Evolutionary conservation across 1,140 invertebrate genomes (phyloP).

Genomic region (Atta texana): DNA sequence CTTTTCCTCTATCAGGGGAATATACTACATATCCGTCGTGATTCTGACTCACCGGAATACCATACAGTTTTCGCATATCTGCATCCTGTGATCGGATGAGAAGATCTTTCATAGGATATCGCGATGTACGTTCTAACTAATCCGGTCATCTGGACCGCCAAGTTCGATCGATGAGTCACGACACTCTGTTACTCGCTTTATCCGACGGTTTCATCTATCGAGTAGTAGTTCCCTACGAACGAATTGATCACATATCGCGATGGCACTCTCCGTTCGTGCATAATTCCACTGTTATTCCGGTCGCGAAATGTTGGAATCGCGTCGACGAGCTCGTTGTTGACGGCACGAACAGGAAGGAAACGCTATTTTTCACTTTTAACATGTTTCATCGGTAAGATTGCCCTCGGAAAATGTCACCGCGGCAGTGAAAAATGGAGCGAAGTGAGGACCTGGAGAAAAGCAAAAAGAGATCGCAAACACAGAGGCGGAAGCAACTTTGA

Average conservation of each 20-base stretch:
- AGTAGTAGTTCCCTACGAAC: not conserved
- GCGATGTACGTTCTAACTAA: slow-evolving; percentile 52
- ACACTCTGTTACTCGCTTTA: slow-evolving; percentile 63
- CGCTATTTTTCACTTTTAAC: slow-evolving; percentile 53
- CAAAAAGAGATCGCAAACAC: slow-evolving; percentile 29
- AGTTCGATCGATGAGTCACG: slow-evolving; percentile 65
- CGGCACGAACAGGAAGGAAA: slow-evolving; percentile 39
- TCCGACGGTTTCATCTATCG: slow-evolving; percentile 41
- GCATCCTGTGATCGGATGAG: slow-evolving; percentile 11
- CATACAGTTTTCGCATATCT: slow-evolving; percentile 49
- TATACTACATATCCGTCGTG: not conserved
- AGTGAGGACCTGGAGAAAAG: not conserved
- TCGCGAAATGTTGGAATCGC: slow-evolving; percentile 3
- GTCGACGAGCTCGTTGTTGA: not conserved
- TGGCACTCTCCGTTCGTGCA: not conserved
- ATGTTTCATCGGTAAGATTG: slow-evolving; percentile 45
- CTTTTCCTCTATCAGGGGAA: slow-evolving; percentile 11
- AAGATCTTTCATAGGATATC: slow-evolving; percentile 55
- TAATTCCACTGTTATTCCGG: slow-evolving; percentile 39
- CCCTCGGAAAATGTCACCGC: slow-evolving; percentile 17
- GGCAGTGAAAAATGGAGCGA: slow-evolving; percentile 49
- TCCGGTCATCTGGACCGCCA: slow-evolving; percentile 66
- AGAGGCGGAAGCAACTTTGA: slow-evolving; percentile 33
- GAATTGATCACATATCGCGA: slow-evolving; percentile 12
- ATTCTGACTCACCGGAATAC: slow-evolving; percentile 58